A percentile compares a stretch with the other conserved stretches of the same genome.
These are phyloP conservation scores for Candidula unifasciata DNA, from an alignment of 2,888 invertebrate species.

Conservation along the genomic window DNA sequence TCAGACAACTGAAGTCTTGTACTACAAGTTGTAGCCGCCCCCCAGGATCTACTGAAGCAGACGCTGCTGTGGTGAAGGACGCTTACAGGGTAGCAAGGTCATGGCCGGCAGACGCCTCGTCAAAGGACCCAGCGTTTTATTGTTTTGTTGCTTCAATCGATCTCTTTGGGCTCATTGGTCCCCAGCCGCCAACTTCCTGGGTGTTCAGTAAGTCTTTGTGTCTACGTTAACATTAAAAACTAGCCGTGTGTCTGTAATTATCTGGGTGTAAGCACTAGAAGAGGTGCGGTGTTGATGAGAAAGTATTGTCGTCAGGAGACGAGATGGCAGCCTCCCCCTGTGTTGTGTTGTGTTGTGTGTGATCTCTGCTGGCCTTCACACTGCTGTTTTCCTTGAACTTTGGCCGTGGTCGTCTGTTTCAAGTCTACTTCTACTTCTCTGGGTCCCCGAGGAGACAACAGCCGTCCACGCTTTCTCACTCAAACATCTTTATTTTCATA, in stretches of 20 bases:
- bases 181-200: not conserved
- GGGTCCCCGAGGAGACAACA: not conserved
- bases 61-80: slow-evolving; percentile 67
- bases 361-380: slow-evolving; percentile 54
- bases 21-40: no score
- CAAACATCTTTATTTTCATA: no score
- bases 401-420: slow-evolving; percentile 42
- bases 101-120: slow-evolving; percentile 65
- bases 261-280: not conserved
- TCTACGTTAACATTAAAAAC: not conserved
- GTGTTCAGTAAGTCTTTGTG: slow-evolving; percentile 50
- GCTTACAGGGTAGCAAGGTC: slow-evolving; percentile 68
- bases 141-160: slow-evolving; percentile 45
- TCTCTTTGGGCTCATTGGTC: slow-evolving; percentile 22
- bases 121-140: slow-evolving; percentile 46
- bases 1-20: not conserved
- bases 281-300: no score
- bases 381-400: slow-evolving; percentile 54
- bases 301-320: no score
- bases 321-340: not conserved
- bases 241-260: not conserved
- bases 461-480: not conserved
- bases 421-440: not conserved
- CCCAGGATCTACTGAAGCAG: slow-evolving; percentile 26
- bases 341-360: not conserved